phyloP scores from a whole-genome alignment of 2,797 vertebrate species.

The Semotilus atromaculatus region DNA sequence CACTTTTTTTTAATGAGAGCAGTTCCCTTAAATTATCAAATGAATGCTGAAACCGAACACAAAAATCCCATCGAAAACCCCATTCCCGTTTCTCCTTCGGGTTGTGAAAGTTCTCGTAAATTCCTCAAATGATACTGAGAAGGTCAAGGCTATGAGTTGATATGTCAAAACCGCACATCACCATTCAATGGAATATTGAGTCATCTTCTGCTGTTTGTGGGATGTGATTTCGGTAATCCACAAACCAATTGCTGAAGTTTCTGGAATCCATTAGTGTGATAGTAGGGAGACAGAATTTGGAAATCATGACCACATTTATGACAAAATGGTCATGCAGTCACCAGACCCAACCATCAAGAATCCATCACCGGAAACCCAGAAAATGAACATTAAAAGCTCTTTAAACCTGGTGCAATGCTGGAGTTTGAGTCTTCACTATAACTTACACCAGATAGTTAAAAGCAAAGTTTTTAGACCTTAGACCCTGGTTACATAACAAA shows the following conservation, averaged over 20 bases:
- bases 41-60: not conserved
- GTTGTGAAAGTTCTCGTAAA: not conserved
- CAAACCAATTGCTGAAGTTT: constrained; percentile 26
- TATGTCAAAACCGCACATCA: not conserved
- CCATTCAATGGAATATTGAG: not conserved
- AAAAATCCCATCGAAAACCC: not conserved
- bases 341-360: not conserved
- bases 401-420: not conserved
- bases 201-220: constrained; percentile 20
- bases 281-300: not conserved
- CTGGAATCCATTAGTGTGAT: constrained; percentile 46
- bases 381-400: not conserved
- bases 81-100: not conserved
- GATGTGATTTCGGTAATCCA: constrained; percentile 42
- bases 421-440: not conserved
- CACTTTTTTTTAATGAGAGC: not conserved
- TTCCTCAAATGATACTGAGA: not conserved
- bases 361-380: not conserved
- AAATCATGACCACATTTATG: not conserved
- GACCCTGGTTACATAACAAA: not conserved
- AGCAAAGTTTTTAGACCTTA: not conserved
- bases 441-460: not conserved
- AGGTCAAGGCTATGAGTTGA: not conserved
- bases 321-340: not conserved
- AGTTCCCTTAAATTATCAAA: not conserved